Percentiles rank a stretch among this genome's conserved stretches.
phyloP scores from a whole-genome alignment of 2,888 invertebrate species.

The Phoronis australis region DNA sequence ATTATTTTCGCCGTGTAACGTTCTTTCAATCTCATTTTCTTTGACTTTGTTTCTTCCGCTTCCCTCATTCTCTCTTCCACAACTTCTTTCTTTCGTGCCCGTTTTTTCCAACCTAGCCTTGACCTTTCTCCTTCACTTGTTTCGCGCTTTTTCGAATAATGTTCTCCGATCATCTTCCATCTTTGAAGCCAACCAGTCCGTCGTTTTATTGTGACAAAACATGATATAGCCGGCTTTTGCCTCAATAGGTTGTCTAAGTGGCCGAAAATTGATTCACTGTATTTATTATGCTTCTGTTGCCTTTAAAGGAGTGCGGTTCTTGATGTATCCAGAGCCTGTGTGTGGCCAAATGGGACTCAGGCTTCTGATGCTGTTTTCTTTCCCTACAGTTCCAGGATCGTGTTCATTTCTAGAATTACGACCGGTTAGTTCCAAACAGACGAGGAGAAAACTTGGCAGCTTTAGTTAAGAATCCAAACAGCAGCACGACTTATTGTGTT shows the following conservation, averaged over 20 bases:
- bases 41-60: slow-evolving; percentile 2
- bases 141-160: slow-evolving; percentile 6
- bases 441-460: too few species aligned
- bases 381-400: too few species aligned
- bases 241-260: slow-evolving; percentile 10
- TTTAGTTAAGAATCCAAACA: too few species aligned
- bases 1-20: slow-evolving; percentile 6
- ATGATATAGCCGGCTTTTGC: slow-evolving; percentile 9
- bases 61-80: slow-evolving; percentile 8
- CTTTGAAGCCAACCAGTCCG: too few species aligned
- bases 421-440: too few species aligned
- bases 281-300: slow-evolving; percentile 7
- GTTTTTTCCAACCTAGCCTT: slow-evolving; percentile 2
- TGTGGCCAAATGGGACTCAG: too few species aligned
- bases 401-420: too few species aligned
- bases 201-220: slow-evolving; percentile 13
- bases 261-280: slow-evolving; percentile 14
- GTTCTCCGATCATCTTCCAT: too few species aligned
- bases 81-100: slow-evolving; percentile 11
- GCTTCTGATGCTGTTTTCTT: too few species aligned
- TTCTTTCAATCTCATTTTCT: slow-evolving; percentile 9
- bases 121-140: slow-evolving; percentile 6
- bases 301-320: background rate
- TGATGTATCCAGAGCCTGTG: too few species aligned
- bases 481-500: too few species aligned